Base-by-base conservation (phyloP, 2,113 vertebrate genomes). In the Tympanuchus pallidicinctus region DNA sequence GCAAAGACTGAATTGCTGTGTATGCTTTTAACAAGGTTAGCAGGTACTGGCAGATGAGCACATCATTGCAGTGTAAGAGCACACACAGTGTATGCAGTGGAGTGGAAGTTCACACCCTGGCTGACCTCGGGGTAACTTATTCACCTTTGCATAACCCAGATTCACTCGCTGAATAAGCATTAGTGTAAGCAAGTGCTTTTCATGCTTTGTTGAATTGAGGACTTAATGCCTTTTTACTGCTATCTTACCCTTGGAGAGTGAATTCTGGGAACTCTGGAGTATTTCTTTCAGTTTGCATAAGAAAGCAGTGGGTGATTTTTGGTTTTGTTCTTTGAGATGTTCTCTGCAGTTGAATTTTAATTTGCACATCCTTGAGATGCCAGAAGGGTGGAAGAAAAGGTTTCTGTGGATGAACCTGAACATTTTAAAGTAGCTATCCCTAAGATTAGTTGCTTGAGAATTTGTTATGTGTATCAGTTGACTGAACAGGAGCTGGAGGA, bases 81-180 rank as follows among this genome's bases (percentile, higher is more conserved):
- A 25, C 38, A 40, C 0, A 25, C 71, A 27, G 34, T 0, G 0
- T 19, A 57, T 30, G 91, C 91, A 92, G 28, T 32, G 24, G 50
- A 94, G 87, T 89, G 89, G 91, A 94, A 95, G 92, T 89, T 91
- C 74, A 57, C 85, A 91, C 88, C 67, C 85, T 88, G 92, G 15
- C 82, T 96, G 92, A 95, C 93, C 96, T 89, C 36, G 0, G 88
- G n/a, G 64, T 96, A 91, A 82, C 90, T 94, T 88, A n/a, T 32
- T 96, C 90, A 94, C 96, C 84, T 95, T 76, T 82, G 78, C 64
- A 71, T 90, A 94, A 96, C 95, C 93, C 91, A 92, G 52, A 85
- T 83, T 66, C 63, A 11, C 78, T 89, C 7, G 0, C 57, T 90
- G 89, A 86, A 89, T 86, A 71, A 92, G 89, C 89, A 61, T 57